Conservation (phyloP, 2,888 invertebrate genomes). For the Drosophila suboccidentalis region DNA sequence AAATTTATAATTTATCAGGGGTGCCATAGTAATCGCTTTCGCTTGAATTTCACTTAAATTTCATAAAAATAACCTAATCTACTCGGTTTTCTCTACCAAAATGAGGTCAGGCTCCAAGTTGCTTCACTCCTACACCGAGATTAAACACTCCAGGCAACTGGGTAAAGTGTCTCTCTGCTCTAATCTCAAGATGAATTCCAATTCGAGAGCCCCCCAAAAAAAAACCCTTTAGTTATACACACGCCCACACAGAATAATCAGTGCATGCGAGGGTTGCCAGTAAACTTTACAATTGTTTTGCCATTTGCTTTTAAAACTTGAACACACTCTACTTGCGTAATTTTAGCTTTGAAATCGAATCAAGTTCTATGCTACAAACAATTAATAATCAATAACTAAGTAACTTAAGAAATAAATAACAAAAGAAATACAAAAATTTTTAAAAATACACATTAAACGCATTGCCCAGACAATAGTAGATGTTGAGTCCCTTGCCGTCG, state of each 20-base stretch:
- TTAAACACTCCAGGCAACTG: constrained; percentile 20
- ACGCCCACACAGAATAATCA: constrained; percentile 25
- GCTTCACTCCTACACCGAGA: too few relatives aligned
- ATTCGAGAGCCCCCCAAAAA: constrained; percentile 6
- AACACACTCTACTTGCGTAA: constrained; percentile 1
- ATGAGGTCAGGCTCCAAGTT: too few relatives aligned
- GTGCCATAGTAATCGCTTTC: too few relatives aligned
- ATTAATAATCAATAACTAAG: not conserved
- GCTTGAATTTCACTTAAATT: too few relatives aligned
- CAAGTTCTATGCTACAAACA: not conserved
- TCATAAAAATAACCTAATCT: too few relatives aligned
- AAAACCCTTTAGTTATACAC: constrained; percentile 50
- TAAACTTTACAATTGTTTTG: not conserved
- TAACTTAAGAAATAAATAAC: not conserved
- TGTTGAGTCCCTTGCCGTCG: constrained; percentile 41
- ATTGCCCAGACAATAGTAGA: constrained; percentile 44
- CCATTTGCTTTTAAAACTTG: constrained; percentile 4
- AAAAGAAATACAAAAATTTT: not conserved
- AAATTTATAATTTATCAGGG: too few relatives aligned
- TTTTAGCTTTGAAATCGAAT: constrained; percentile 8
- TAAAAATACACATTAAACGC: constrained; percentile 32
- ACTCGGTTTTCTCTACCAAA: too few relatives aligned
- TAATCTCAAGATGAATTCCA: constrained; percentile 4
- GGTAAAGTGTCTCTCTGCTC: constrained; percentile 22
- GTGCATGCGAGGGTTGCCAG: constrained; percentile 15